Evolutionary conservation across 2,888 invertebrate species (phyloP), one percentile per base, ranked within the genome.

Genomic region (Boloria selene): DNA sequence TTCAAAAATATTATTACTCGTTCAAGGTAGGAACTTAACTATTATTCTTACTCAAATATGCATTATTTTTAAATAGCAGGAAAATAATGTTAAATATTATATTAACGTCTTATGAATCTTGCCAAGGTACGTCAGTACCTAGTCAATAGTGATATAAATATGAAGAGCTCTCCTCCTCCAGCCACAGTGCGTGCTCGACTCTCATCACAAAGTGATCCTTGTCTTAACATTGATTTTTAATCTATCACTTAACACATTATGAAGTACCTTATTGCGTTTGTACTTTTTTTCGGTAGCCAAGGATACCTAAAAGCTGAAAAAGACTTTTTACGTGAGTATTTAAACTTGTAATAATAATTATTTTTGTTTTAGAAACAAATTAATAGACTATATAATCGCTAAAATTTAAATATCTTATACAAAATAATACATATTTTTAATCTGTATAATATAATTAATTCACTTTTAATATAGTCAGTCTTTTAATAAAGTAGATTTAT

Each of bases 281-380:
- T 56, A 75, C 58, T 85, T 47, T 62, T 87, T n/a, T 50, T 71
- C 26, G 7, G 31, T 38, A 67, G 66, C 73, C 76, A 68, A 26
- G 79, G 45, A 70, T 81, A 75, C 53, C 70, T 72, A 5, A 76
- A 80, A 47, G 79, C 82, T 61, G 79, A 83, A 69, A 76, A 80
- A 63, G 78, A 65, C 44, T 75, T 71, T 73, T 70, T 90, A 64
- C 87, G 90, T 90, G 79, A 88, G 90, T 87, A 56, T 61, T 65
- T 49, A 45, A 5, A 22, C 10, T 38, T 10, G 7, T 38, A n/a
- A 7, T n/a, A 0, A 13, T 13, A 38, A n/a, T 14, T 14, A 52
- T 31, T 14, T 52, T 13, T 52, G 7, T 4, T 49, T 7, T n/a
- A 49, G 16, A 49, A 22, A 3, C 2, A 22, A 22, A 7, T 49